phyloP scores from a whole-genome alignment of 2,113 vertebrate species.

The Fulmarus glacialis region DNA sequence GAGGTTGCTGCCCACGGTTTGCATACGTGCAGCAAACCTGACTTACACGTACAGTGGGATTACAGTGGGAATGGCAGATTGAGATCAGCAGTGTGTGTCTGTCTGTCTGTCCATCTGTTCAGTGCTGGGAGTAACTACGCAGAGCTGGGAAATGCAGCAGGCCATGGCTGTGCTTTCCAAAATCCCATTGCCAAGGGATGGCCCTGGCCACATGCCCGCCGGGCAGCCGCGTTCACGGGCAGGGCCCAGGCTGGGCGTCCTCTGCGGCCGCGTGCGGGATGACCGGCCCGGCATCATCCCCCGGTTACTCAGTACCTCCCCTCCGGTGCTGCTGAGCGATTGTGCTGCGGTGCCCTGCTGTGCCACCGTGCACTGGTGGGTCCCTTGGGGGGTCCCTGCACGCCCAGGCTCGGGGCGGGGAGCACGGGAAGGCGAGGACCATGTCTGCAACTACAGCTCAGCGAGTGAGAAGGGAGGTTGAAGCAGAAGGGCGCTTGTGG shows the following conservation, averaged over 20 bases:
- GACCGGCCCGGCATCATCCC: accelerated
- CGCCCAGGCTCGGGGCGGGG: not conserved
- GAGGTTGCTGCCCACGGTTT: not conserved
- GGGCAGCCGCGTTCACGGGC: accelerated
- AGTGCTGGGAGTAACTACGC: not conserved
- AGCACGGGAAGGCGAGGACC: not conserved
- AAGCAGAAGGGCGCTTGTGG: not conserved
- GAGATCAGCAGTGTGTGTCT: not conserved
- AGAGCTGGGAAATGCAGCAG: not conserved
- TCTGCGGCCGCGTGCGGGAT: not conserved
- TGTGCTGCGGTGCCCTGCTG: accelerated
- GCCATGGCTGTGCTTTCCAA: not conserved
- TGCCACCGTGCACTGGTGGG: accelerated
- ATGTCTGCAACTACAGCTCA: not conserved
- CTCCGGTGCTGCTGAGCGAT: accelerated
- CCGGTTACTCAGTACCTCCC: not conserved
- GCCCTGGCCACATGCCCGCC: accelerated
- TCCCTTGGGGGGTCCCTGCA: not conserved
- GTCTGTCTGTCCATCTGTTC: not conserved
- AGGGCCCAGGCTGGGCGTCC: not conserved
- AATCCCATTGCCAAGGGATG: not conserved
- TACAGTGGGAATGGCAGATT: not conserved
- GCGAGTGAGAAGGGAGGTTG: not conserved
- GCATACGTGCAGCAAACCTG: not conserved
- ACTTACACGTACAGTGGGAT: accelerated